Conservation (phyloP, 2,113 vertebrate species). For the Cygnus buccinator region DNA sequence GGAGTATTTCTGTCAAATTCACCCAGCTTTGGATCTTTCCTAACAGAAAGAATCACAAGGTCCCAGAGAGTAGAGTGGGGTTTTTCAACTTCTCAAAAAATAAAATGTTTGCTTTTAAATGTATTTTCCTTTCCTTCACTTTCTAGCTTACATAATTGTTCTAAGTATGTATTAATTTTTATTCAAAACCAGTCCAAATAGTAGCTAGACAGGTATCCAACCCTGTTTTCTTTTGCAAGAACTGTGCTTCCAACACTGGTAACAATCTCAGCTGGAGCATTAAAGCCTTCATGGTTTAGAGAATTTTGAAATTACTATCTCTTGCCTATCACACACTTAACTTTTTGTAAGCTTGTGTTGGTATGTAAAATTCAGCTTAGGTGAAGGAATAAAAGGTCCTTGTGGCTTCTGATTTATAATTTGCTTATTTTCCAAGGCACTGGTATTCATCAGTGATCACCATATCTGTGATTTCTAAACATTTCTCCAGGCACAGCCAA, state of each 20-base stretch:
- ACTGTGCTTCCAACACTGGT: background rate
- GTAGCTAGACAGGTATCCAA: background rate
- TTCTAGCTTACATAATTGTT: background rate
- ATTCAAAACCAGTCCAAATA: background rate
- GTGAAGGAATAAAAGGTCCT: background rate
- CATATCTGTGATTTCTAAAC: background rate
- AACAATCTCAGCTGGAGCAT: background rate
- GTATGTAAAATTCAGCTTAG: background rate
- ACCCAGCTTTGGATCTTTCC: background rate
- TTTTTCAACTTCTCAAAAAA: background rate
- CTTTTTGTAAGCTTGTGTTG: background rate
- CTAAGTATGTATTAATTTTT: background rate
- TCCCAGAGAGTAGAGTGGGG: rapidly evolving
- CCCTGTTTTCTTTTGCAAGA: background rate
- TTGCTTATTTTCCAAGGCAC: background rate
- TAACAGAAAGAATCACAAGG: background rate
- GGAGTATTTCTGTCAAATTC: background rate
- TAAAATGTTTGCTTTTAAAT: background rate
- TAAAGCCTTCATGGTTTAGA: background rate
- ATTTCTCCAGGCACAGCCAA: background rate
- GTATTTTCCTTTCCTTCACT: background rate
- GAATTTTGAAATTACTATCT: background rate
- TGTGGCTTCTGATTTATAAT: background rate
- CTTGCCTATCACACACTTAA: background rate
- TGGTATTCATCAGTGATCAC: too few relatives aligned